phyloP scores from a whole-genome alignment of 2,797 vertebrate genomes.

The Sebastes iracundus region DNA sequence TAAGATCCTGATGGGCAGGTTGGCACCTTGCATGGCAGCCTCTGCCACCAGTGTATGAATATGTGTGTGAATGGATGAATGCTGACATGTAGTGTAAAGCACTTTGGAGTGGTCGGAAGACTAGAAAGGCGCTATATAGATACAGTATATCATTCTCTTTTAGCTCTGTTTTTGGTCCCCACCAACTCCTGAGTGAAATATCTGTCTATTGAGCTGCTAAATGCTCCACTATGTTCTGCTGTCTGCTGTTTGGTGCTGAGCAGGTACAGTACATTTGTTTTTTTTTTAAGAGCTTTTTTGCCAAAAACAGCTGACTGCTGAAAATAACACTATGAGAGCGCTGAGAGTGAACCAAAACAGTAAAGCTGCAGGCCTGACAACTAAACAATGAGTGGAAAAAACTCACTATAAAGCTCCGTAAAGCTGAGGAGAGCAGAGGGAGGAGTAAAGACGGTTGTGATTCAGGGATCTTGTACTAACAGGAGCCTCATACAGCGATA shows the following conservation, averaged over 20 bases:
- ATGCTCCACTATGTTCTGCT: background rate
- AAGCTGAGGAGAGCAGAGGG: background rate
- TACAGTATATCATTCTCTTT: background rate
- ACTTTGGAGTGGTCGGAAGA: too few relatives aligned
- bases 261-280: fast-evolving
- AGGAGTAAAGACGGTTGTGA: background rate
- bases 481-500: slow-evolving; percentile 5
- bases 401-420: background rate
- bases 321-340: background rate
- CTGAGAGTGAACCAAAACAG: background rate
- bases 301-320: background rate
- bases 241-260: background rate
- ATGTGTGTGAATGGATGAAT: too few relatives aligned
- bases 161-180: background rate
- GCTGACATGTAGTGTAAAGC: too few relatives aligned
- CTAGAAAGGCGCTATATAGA: too few relatives aligned
- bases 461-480: background rate
- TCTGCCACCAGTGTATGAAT: too few relatives aligned
- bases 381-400: background rate
- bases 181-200: too few relatives aligned
- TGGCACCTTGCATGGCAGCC: too few relatives aligned
- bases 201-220: background rate
- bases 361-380: background rate
- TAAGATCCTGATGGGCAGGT: too few relatives aligned
- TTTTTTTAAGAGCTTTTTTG: background rate